These are phyloP conservation scores for Drosophila melanica DNA, from an alignment of 1,140 invertebrate species.

Conservation along the genomic window DNA sequence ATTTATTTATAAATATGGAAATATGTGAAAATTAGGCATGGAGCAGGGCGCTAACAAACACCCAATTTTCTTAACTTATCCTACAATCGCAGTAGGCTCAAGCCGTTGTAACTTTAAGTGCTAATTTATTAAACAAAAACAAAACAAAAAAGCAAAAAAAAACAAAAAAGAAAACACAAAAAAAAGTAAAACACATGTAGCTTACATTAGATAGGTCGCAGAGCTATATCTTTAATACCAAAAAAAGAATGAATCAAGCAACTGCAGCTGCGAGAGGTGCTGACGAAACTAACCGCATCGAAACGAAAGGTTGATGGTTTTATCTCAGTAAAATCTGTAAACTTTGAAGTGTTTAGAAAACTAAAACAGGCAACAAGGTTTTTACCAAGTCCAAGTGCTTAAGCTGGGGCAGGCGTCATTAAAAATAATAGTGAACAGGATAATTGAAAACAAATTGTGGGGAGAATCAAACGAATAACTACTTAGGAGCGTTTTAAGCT, in stretches of 20 bases:
- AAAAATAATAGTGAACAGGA: constrained; percentile 9
- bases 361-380: constrained; percentile 25
- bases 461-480: constrained; percentile 46
- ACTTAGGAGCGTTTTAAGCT: constrained; percentile 69
- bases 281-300: constrained; percentile 3
- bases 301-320: constrained; percentile 7
- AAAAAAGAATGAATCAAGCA: constrained; percentile 30
- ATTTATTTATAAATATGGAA: constrained; percentile 75
- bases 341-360: constrained; percentile 12
- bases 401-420: constrained; percentile 2
- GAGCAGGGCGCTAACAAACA: constrained; percentile 13
- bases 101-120: constrained; percentile 68
- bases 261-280: constrained; percentile 1
- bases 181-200: constrained; percentile 32
- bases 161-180: no score
- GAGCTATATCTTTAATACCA: constrained; percentile 35
- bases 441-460: constrained; percentile 5
- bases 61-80: constrained; percentile 67
- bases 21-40: constrained; percentile 44
- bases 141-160: no score
- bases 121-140: constrained; percentile 67
- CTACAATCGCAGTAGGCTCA: constrained; percentile 51
- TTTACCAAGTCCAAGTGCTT: constrained; percentile 17
- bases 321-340: constrained; percentile 1
- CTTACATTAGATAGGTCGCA: constrained; percentile 42